Conservation (phyloP, 2,113 vertebrate species). For the Labeo catla region DNA sequence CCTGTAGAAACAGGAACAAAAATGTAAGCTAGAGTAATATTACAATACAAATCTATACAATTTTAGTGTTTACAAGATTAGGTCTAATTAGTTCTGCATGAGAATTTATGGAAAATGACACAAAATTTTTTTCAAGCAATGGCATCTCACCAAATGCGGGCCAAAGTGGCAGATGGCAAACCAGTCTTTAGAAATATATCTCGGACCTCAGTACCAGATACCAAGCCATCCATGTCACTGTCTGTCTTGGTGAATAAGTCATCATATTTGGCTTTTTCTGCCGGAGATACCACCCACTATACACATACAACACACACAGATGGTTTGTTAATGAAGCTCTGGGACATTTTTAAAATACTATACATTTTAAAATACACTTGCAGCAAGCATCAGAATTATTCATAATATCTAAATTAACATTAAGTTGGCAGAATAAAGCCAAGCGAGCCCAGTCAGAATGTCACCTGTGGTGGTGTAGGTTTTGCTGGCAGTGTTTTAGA, state of each 20-base stretch:
- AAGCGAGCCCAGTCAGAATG: neutral
- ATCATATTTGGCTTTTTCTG: slow-evolving; percentile 93
- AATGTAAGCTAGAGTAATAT: slow-evolving; percentile 1
- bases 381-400: neutral
- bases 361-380: neutral
- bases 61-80: neutral
- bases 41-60: slow-evolving; percentile 49
- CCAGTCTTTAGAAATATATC: slow-evolving; percentile 97
- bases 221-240: slow-evolving; percentile 93
- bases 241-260: slow-evolving; percentile 95
- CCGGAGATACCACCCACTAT: slow-evolving; percentile 92
- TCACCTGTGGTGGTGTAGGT: slow-evolving; percentile 66
- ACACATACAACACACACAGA: slow-evolving; percentile 35
- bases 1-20: slow-evolving; percentile 73
- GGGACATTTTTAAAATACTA: neutral
- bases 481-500: slow-evolving; percentile 81
- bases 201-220: slow-evolving; percentile 93
- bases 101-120: neutral
- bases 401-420: neutral
- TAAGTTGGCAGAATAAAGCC: neutral
- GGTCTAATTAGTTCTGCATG: neutral
- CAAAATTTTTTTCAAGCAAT: neutral
- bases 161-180: slow-evolving; percentile 87
- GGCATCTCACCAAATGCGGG: slow-evolving; percentile 92
- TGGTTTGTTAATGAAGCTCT: slow-evolving; percentile 1